Base-by-base conservation (phyloP, 2,797 vertebrate species). In the Channallabes apus region DNA sequence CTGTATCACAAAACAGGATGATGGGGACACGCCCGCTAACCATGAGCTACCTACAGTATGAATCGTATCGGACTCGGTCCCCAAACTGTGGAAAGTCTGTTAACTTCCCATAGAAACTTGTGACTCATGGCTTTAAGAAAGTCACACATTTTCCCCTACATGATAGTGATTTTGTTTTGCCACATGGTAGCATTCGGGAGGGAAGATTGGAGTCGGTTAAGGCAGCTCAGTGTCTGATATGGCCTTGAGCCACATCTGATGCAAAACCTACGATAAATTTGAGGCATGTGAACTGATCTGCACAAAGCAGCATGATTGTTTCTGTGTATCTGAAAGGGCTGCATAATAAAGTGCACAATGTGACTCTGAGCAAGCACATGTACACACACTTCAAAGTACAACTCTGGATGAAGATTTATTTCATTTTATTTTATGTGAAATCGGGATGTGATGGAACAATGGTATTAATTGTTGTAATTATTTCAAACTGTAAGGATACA, bases 271-370 rank as follows among this genome's bases (percentile, higher is more conserved):
- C 4, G 3, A 59, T 27, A 35, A 58, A 14, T 80, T 27, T 35
- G 27, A 38, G 22, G 38, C 22, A 65, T 41, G 62, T n/a, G 22
- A 20, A 27, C 35, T 80, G 22, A 69, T 71, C 38, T 75, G 82
- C 71, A 93, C 75, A 93, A 88, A 93, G 89, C 82, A 89, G 84
- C 73, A 84, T 88, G 15, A 79, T 87, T 92, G 90, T 91, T 62
- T 32, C 35, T 73, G 41, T 35, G 81, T 79, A 87, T 59, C 32
- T 78, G 81, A 76, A 80, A 84, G 61, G 83, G 20, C 15, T 6
- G 15, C 68, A 72, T 61, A 41, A 61, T 68, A 12, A 71, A 69
- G 8, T 35, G 17, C 22, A 35, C n/a, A n/a, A 64, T 68, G n/a
- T 72, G n/a, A 62, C 24, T 4, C n/a, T 46, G 15, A 27, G 6